These are phyloP conservation scores for Oscheius sp. DNA, from an alignment of 2,888 invertebrate genomes.

Conservation along the genomic window DNA sequence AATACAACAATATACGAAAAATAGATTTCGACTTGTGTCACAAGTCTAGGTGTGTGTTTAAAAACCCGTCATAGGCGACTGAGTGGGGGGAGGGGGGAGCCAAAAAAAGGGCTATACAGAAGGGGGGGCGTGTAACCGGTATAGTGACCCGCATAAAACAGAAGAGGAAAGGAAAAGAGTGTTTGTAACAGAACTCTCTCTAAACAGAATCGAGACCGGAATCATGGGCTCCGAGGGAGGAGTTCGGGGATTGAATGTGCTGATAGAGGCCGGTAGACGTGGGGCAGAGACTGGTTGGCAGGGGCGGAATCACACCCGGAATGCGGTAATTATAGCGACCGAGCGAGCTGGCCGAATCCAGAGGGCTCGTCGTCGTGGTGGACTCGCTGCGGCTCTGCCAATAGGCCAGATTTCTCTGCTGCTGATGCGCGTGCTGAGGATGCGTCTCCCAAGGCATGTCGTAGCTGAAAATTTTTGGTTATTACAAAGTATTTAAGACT, in stretches of 20 bases:
- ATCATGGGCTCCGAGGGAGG: conserved; percentile 48
- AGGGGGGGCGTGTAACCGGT: neutral
- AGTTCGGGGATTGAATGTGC: conserved; percentile 45
- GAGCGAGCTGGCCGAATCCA: conserved; percentile 55
- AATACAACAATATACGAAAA: too few species aligned
- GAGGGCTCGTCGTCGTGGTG: conserved; percentile 52
- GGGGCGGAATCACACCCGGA: conserved; percentile 35
- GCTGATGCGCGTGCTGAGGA: neutral
- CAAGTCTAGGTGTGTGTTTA: neutral
- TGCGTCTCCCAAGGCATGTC: conserved; percentile 59
- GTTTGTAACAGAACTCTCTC: neutral
- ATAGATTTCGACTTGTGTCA: neutral
- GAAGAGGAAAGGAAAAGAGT: neutral
- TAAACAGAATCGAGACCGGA: conserved; percentile 60
- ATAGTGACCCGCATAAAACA: neutral
- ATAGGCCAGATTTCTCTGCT: conserved; percentile 50
- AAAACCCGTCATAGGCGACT: neutral
- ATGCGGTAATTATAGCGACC: conserved; percentile 35
- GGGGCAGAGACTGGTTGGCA: conserved; percentile 36
- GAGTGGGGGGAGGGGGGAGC: too few species aligned
- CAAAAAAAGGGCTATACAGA: neutral
- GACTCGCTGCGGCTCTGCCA: conserved; percentile 53
- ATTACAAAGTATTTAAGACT: too few species aligned
- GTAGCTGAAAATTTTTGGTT: conserved; percentile 47
- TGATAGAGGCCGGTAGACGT: conserved; percentile 48